Evolutionary conservation across 2,888 invertebrate species (phyloP).

Genomic region (Machimus rusticus): DNA sequence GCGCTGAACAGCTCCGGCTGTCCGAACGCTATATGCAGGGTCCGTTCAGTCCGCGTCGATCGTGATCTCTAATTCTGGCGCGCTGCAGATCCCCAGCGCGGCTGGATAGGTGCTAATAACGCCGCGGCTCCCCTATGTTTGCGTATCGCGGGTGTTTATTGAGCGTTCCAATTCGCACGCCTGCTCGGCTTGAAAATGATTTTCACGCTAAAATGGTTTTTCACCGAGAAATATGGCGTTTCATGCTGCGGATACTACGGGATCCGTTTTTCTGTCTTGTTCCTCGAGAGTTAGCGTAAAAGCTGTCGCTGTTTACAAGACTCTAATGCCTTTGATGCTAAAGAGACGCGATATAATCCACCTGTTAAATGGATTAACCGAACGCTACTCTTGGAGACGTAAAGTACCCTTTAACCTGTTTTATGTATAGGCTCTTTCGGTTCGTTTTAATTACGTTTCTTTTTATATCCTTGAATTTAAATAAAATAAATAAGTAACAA

Average conservation of each 20-base stretch:
- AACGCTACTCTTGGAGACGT: neutral
- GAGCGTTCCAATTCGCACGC: slow-evolving; percentile 22
- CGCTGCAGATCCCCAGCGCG: neutral
- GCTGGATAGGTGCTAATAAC: slow-evolving; percentile 31
- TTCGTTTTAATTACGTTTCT: neutral
- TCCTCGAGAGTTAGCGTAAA: neutral
- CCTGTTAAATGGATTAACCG: neutral
- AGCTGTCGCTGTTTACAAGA: neutral
- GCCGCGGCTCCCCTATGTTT: slow-evolving; percentile 30
- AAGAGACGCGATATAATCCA: neutral
- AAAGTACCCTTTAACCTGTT: neutral
- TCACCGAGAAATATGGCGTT: neutral
- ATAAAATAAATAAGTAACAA: too few relatives aligned
- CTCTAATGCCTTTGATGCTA: neutral
- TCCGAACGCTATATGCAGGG: neutral
- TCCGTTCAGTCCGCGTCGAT: neutral
- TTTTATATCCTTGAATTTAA: too few relatives aligned
- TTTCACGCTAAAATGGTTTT: neutral
- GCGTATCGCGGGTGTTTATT: slow-evolving; percentile 40
- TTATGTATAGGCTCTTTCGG: neutral
- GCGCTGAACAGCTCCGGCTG: neutral
- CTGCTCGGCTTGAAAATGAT: neutral
- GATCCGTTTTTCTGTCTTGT: neutral
- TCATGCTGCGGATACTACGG: neutral
- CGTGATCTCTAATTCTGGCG: slow-evolving; percentile 39